Conservation (phyloP, 2,113 vertebrate genomes). For the Seriola dumerili region DNA sequence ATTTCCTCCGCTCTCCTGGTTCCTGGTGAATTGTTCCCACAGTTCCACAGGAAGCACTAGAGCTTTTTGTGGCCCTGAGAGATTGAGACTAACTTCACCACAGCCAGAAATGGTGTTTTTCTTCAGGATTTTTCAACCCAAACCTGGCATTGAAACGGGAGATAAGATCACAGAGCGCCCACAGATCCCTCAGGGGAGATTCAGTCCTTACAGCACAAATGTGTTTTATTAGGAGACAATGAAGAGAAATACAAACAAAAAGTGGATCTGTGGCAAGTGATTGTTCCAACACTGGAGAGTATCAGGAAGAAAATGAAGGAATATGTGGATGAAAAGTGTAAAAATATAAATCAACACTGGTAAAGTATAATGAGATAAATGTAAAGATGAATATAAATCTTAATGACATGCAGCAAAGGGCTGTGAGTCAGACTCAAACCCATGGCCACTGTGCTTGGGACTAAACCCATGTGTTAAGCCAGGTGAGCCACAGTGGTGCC, state of each 20-base stretch:
- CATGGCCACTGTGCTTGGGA: too few relatives aligned
- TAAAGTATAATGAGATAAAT: background rate
- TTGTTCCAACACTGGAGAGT: background rate
- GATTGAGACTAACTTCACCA: slow-evolving; percentile 13
- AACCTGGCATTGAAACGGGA: background rate
- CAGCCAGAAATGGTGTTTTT: slow-evolving; percentile 12
- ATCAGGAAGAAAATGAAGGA: background rate
- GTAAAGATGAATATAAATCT: too few relatives aligned
- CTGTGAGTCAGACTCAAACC: too few relatives aligned
- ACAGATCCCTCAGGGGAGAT: background rate
- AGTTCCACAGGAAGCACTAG: slow-evolving; percentile 9
- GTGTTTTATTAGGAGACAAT: background rate
- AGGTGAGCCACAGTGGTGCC: too few relatives aligned
- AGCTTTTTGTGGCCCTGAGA: slow-evolving; percentile 54
- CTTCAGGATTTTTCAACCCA: slow-evolving; percentile 10
- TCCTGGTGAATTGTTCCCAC: too few relatives aligned
- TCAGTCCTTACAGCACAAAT: background rate
- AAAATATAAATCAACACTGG: too few relatives aligned
- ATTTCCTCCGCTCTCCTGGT: slow-evolving; percentile 8
- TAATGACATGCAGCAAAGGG: too few relatives aligned
- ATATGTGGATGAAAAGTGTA: background rate
- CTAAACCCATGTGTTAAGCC: too few relatives aligned
- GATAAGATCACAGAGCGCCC: background rate
- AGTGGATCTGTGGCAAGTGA: background rate
- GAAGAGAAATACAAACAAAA: background rate